Evolutionary conservation across 2,113 vertebrate species (phyloP).

Genomic region (Parus major): DNA sequence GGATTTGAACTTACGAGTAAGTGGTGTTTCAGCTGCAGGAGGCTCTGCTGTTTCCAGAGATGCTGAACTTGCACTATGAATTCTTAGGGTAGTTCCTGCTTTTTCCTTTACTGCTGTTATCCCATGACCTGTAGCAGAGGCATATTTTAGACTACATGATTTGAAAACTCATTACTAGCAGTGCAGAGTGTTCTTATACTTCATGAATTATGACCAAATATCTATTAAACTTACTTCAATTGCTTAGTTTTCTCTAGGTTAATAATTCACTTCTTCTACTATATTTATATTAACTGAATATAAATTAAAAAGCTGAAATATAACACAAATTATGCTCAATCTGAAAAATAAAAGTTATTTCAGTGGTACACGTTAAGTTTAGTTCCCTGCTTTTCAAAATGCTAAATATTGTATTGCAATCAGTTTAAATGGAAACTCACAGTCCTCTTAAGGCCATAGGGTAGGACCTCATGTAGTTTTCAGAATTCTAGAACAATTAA

Average conservation of each 20-base stretch:
- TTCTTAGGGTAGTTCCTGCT: slow-evolving; percentile 86
- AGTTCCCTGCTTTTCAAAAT: neutral
- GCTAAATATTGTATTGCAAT: neutral
- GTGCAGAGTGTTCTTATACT: neutral
- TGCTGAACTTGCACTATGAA: slow-evolving; percentile 74
- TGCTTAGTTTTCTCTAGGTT: neutral
- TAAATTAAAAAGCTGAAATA: neutral
- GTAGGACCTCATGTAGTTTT: neutral
- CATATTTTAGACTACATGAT: neutral
- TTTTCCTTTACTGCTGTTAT: slow-evolving; percentile 91
- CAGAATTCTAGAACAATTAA: neutral
- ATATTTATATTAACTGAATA: neutral
- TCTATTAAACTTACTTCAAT: neutral
- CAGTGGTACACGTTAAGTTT: neutral
- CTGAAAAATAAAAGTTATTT: neutral
- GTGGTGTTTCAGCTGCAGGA: slow-evolving; percentile 17
- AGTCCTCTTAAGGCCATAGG: neutral
- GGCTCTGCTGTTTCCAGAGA: slow-evolving; percentile 75
- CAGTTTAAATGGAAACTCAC: neutral
- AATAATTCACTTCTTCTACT: neutral
- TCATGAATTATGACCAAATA: neutral
- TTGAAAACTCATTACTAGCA: neutral
- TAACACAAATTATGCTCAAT: neutral
- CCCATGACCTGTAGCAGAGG: slow-evolving; percentile 82
- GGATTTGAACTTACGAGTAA: slow-evolving; percentile 23